Evolutionary conservation across 2,888 invertebrate species (phyloP).

Genomic region (Lissonota sp.): DNA sequence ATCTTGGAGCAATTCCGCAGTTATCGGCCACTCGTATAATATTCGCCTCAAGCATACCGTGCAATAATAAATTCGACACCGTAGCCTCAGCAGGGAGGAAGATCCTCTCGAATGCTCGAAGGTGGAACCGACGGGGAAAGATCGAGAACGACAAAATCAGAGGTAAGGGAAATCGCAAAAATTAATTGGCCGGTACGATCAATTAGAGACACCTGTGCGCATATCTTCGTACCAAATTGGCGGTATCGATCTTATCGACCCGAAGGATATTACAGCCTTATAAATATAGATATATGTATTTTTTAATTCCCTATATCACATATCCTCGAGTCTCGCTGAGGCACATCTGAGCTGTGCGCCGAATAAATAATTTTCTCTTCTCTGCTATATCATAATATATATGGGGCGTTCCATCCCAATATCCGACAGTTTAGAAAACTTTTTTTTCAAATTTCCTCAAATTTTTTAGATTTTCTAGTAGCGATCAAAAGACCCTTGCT

Average conservation of each 20-base stretch:
- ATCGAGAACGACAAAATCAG: conserved; percentile 47
- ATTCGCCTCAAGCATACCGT: conserved; percentile 21
- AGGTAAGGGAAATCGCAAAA: conserved; percentile 43
- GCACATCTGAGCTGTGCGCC: background rate
- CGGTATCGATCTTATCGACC: conserved; percentile 62
- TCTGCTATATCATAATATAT: conserved; percentile 13
- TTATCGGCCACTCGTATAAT: conserved; percentile 54
- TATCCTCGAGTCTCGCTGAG: no score
- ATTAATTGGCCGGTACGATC: conserved; percentile 61
- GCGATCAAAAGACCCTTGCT: no score
- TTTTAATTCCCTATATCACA: background rate
- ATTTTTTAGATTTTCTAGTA: no score
- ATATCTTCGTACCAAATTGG: conserved; percentile 58
- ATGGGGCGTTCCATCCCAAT: background rate
- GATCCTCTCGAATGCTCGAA: conserved; percentile 13
- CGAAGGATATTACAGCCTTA: conserved; percentile 5
- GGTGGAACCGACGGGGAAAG: background rate
- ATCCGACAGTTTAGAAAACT: no score
- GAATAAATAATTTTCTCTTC: conserved; percentile 48
- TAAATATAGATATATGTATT: conserved; percentile 16
- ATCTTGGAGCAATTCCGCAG: conserved; percentile 45
- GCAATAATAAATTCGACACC: conserved; percentile 58
- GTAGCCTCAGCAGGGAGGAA: background rate
- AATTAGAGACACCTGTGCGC: conserved; percentile 62
- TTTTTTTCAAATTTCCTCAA: no score